Base-by-base conservation (phyloP, 92 coral and sea anemone species). In the Anthopleura xanthogrammica region DNA sequence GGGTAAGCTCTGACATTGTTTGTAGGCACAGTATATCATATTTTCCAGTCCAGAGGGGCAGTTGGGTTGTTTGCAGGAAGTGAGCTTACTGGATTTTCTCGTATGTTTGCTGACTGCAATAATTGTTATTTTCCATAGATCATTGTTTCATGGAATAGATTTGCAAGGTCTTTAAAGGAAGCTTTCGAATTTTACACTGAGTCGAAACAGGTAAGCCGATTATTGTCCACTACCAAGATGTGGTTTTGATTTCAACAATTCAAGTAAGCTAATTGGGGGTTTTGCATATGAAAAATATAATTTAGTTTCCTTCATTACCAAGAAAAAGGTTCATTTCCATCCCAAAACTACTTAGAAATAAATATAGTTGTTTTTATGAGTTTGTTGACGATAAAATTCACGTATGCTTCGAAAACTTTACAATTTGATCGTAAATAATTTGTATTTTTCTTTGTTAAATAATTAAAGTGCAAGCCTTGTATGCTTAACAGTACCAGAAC, bases 141-240 rank as follows among this genome's bases (percentile, higher is more conserved):
- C 77, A 40, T 97, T 17, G 95, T 94, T 12, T 93, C 99, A 13
- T 97, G 99, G 99, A 97, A 97, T 82, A 86, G 99, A 79, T 97
- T 97, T 88, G 99, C 99, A 83, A 93, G 99, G 56, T 97, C 99
- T 9, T 88, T 97, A 72, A 95, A 95, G 75, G 99, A 94, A 83
- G 98, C 99, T 29, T 95, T 97, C 62, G 99, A 97, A 75, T 86
- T 94, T 60, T 94, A 97, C 90, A 88, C 95, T 42, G 99, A 97
- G 87, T 83, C 99, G 14, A 97, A 97, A 55, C 98, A 97, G 97
- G 99, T 97, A 89, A 50, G 82, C 12, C n/a, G 1, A 8, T 20
- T 58, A 40, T 13, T 16, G 13, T 9, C 19, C 24, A 19, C 17
- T 87, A 36, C 46, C 74, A 68, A 24, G 42, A 68, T 36, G 41